Percentiles rank a stretch among this genome's conserved stretches.
Evolutionary conservation across 37 sponge, comb jelly and placozoan genomes (phyloP).

Genomic region (Amphimedon queenslandica): DNA sequence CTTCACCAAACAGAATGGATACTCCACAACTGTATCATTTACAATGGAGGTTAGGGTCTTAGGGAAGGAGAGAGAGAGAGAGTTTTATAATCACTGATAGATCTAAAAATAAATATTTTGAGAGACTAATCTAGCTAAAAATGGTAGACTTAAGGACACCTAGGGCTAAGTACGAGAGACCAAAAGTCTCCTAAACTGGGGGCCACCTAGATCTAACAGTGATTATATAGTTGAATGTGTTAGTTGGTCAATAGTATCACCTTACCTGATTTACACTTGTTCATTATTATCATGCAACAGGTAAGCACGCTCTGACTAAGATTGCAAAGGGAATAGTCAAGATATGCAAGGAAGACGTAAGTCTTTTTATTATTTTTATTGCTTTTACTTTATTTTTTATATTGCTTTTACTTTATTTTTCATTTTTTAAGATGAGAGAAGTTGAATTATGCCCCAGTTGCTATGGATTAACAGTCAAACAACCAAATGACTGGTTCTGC

Average conservation of each 20-base stretch:
- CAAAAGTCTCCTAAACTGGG: too few species aligned
- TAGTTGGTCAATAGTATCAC: not conserved
- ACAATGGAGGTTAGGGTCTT: constrained; percentile 82
- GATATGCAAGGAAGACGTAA: constrained; percentile 84
- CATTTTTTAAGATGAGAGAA: constrained; percentile 73
- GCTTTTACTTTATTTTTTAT: too few species aligned
- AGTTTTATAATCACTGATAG: too few species aligned
- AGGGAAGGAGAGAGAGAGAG: too few species aligned
- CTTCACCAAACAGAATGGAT: constrained; percentile 92
- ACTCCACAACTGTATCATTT: constrained; percentile 97
- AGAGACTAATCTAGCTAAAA: too few species aligned
- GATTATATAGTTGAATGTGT: too few species aligned
- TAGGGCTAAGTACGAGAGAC: too few species aligned
- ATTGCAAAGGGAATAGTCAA: constrained; percentile 82
- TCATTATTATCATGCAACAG: constrained; percentile 30
- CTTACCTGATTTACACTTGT: too few species aligned
- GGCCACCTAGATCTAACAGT: too few species aligned
- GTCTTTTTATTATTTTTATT: not conserved
- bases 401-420: too few species aligned
- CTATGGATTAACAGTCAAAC: constrained; percentile 70
- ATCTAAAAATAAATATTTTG: too few species aligned
- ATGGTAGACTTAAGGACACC: too few species aligned
- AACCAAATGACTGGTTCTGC: constrained; percentile 83
- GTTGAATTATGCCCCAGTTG: constrained; percentile 86
- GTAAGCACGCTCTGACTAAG: constrained; percentile 75